Percentiles rank a stretch among this genome's conserved stretches.
These are phyloP conservation scores for Nymphalis c-album DNA, from an alignment of 2,888 invertebrate species.

Conservation along the genomic window DNA sequence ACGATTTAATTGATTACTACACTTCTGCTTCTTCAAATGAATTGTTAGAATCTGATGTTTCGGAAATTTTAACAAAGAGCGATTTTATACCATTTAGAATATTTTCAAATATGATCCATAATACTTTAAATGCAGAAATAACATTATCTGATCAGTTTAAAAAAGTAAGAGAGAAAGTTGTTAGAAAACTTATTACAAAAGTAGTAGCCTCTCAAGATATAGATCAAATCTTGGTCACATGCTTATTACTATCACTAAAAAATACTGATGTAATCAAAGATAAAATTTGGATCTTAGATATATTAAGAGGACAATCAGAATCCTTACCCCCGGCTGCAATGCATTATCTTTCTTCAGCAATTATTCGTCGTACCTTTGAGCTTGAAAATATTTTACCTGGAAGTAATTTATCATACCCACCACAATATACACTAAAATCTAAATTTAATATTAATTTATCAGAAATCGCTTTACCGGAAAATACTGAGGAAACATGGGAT, in stretches of 20 bases:
- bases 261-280: slow-evolving; percentile 49
- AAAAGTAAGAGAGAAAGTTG: slow-evolving; percentile 47
- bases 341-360: slow-evolving; percentile 56
- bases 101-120: slow-evolving; percentile 50
- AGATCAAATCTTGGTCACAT: slow-evolving; percentile 65
- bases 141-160: slow-evolving; percentile 42
- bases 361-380: slow-evolving; percentile 59
- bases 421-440: slow-evolving; percentile 65
- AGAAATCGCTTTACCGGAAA: slow-evolving; percentile 69
- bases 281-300: slow-evolving; percentile 57
- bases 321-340: slow-evolving; percentile 54
- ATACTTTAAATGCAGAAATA: slow-evolving; percentile 37
- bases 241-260: slow-evolving; percentile 57
- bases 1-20: slow-evolving; percentile 64
- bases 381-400: slow-evolving; percentile 55
- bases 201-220: slow-evolving; percentile 60
- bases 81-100: slow-evolving; percentile 67
- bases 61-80: slow-evolving; percentile 49
- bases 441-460: slow-evolving; percentile 73
- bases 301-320: slow-evolving; percentile 63
- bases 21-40: slow-evolving; percentile 38
- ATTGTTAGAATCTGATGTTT: slow-evolving; percentile 37
- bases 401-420: slow-evolving; percentile 60
- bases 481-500: slow-evolving; percentile 75
- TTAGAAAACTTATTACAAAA: slow-evolving; percentile 60